These are phyloP conservation scores for Fissipunctia ypsillon DNA, from an alignment of 2,888 invertebrate genomes.

Conservation along the genomic window DNA sequence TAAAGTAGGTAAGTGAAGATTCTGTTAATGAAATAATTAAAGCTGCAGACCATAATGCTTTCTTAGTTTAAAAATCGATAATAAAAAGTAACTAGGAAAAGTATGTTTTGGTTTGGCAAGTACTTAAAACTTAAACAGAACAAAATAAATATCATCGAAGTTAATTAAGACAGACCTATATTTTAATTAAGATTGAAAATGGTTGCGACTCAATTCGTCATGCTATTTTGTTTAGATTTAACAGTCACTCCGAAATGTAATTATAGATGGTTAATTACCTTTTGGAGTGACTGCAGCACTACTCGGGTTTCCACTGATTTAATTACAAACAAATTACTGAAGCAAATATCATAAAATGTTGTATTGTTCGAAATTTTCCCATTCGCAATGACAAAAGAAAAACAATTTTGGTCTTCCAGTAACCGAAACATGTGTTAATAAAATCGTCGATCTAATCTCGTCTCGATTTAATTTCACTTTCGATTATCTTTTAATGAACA, in stretches of 20 bases:
- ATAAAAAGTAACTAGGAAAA: slow-evolving; percentile 10
- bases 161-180: slow-evolving; percentile 36
- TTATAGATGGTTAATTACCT: slow-evolving; percentile 15
- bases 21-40: not conserved
- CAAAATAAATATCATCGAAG: slow-evolving; percentile 22
- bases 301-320: slow-evolving; percentile 14
- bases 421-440: slow-evolving; percentile 77
- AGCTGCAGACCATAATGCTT: slow-evolving; percentile 15
- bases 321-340: slow-evolving; percentile 37
- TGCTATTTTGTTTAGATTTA: slow-evolving; percentile 22
- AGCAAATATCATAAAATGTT: slow-evolving; percentile 9
- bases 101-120: slow-evolving; percentile 14
- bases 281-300: not conserved
- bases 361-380: slow-evolving; percentile 28
- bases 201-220: slow-evolving; percentile 13
- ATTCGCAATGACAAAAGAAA: slow-evolving; percentile 33
- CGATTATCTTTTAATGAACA: slow-evolving; percentile 87
- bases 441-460: slow-evolving; percentile 80
- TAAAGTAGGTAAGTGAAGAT: not conserved
- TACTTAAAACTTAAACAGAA: not conserved
- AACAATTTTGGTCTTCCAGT: slow-evolving; percentile 35
- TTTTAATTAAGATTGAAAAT: slow-evolving; percentile 32
- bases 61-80: slow-evolving; percentile 13
- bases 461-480: slow-evolving; percentile 88
- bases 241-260: slow-evolving; percentile 33